Conservation (phyloP, 2,888 invertebrate genomes). For the Noctua comes region DNA sequence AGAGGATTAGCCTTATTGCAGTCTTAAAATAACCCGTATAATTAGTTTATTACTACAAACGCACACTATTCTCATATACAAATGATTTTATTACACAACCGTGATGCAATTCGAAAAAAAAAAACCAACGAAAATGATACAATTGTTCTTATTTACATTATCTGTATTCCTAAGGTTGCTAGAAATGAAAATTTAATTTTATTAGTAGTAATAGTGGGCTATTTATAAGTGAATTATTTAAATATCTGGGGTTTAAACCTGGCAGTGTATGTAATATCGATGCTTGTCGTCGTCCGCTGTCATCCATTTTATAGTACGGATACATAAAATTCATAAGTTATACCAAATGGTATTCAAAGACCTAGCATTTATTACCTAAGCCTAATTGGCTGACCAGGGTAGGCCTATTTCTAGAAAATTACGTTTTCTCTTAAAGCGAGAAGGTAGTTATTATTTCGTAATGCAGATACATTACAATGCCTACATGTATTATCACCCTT, state of each 20-base stretch:
- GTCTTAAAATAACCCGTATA: conserved; percentile 20
- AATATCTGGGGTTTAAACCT: conserved; percentile 6
- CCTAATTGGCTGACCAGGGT: conserved; percentile 27
- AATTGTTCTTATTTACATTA: conserved; percentile 64
- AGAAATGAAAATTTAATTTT: conserved; percentile 66
- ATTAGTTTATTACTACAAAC: conserved; percentile 40
- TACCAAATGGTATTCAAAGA: conserved; percentile 37
- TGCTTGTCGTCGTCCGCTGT: background rate
- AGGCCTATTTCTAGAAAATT: conserved; percentile 34
- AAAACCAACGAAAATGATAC: conserved; percentile 43
- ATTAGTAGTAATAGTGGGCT: background rate
- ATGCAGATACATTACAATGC: conserved; percentile 24
- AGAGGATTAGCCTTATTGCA: background rate
- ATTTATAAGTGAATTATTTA: background rate
- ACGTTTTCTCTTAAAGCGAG: conserved; percentile 24
- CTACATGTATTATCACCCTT: conserved; percentile 43
- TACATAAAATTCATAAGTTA: conserved; percentile 30
- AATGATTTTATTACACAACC: conserved; percentile 63
- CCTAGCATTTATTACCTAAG: conserved; percentile 39
- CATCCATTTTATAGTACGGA: conserved; percentile 8
- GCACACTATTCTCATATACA: conserved; percentile 42
- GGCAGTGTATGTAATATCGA: conserved; percentile 22
- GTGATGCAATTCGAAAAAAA: conserved; percentile 53
- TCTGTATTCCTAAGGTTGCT: conserved; percentile 56
- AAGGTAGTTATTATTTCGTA: conserved; percentile 11